Evolutionary conservation across 2,797 vertebrate species (phyloP), one percentile per base, ranked within the genome.

Genomic region (Adrianichthys oophorus): DNA sequence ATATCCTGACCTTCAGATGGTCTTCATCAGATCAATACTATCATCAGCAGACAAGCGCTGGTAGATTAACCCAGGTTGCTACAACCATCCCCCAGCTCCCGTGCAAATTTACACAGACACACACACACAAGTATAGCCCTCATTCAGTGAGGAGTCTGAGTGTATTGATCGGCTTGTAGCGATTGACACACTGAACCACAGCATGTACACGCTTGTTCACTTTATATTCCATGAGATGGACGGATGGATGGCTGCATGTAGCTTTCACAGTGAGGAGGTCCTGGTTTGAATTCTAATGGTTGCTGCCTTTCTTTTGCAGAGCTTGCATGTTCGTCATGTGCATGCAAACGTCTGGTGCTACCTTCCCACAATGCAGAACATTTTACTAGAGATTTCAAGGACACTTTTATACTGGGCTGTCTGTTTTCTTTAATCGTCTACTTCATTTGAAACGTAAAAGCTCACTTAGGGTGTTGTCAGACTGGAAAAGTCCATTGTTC

Each of bases 21-120:
- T 90, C 86, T 86, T 87, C 81, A 78, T 48, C 69, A 75, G 83
- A 91, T 91, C 88, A 84, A 91, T 91, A 89, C 78, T 80, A 80
- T 83, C 86, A 89, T 90, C 85, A 81, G 66, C n/a, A 73, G 87
- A 84, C 80, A 68, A 82, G 74, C 69, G n/a, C 76, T 77, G 74
- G 76, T 78, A 85, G 87, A 88, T 91, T 87, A 88, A 89, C 74
- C 75, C 70, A 70, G 84, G 44, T 72, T 62, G 57, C 52, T 68
- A 21, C 57, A 64, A 71, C 69, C 63, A 68, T 55, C 67, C 66
- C 60, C 62, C 49, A 67, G 13, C 10, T 7, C 53, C 16, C 15
- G 24, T 70, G 48, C 10, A 41, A 58, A 43, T 37, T 1, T 47
- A 14, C 48, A 52, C 48, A 60, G 41, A 62, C 52, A 37, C 37